Evolutionary conservation across 2,113 vertebrate genomes (phyloP).

Genomic region (Pelusios castaneus): DNA sequence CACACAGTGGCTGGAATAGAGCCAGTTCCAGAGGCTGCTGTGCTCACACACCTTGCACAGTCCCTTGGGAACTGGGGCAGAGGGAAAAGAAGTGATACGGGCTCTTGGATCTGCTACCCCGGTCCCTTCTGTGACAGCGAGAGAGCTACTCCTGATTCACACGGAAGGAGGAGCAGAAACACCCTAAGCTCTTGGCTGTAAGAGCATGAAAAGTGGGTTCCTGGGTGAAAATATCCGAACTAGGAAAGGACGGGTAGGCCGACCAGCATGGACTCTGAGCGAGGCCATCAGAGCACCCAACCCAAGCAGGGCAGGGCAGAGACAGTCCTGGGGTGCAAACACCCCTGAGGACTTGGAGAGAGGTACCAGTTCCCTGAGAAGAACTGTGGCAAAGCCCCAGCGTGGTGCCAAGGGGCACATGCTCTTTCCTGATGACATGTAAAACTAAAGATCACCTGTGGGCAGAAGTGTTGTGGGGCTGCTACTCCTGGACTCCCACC

Average conservation of each 20-base stretch:
- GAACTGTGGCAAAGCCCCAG: neutral
- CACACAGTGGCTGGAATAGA: neutral
- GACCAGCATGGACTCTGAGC: too few relatives aligned
- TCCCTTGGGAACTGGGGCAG: neutral
- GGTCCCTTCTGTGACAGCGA: accelerated
- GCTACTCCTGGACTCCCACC: neutral
- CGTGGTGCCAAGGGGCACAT: neutral
- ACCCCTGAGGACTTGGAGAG: neutral
- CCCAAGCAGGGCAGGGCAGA: neutral
- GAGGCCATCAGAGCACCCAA: neutral
- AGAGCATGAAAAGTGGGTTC: neutral
- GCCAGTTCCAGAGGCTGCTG: neutral
- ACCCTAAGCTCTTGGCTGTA: neutral
- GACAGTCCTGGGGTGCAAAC: neutral
- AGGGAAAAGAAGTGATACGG: too few relatives aligned
- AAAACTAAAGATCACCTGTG: neutral
- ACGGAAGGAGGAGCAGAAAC: neutral
- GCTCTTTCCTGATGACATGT: neutral
- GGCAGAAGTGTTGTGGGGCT: neutral
- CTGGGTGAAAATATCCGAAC: neutral
- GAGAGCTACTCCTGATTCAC: neutral
- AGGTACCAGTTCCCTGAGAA: neutral
- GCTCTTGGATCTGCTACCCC: too few relatives aligned
- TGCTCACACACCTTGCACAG: neutral
- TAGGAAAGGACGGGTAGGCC: neutral